phyloP scores from a whole-genome alignment of 2,113 vertebrate species.

The Coryphaenoides rupestris region DNA sequence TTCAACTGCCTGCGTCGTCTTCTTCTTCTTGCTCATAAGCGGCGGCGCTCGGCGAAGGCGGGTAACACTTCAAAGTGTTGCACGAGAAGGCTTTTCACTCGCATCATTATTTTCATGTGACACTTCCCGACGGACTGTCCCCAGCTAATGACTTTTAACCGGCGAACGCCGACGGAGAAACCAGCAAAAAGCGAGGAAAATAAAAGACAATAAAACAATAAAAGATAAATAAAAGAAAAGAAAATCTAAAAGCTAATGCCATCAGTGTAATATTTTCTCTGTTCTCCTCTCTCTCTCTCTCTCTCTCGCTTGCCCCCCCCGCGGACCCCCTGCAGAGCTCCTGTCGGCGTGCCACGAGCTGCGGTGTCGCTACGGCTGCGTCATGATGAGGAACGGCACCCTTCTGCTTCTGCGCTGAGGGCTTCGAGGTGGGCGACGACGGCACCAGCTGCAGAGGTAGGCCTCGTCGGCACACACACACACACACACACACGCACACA shows the following conservation, averaged over 20 bases:
- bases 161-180: slow-evolving; percentile 18
- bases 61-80: slow-evolving; percentile 12
- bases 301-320: not conserved
- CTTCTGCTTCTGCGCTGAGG: slow-evolving; percentile 87
- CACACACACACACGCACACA: not conserved
- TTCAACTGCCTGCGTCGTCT: too few relatives aligned
- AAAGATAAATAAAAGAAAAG: slow-evolving; percentile 26
- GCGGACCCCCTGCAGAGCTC: slow-evolving; percentile 74
- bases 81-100: slow-evolving; percentile 6
- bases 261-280: too few relatives aligned
- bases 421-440: slow-evolving; percentile 82
- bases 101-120: slow-evolving; percentile 15
- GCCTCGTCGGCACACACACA: slow-evolving; percentile 7
- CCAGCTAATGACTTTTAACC: slow-evolving; percentile 30
- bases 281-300: not conserved
- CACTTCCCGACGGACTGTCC: slow-evolving; percentile 27
- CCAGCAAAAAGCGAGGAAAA: slow-evolving; percentile 8
- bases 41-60: not conserved
- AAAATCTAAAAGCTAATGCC: slow-evolving; percentile 30
- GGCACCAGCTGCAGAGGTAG: slow-evolving; percentile 89
- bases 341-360: slow-evolving; percentile 86
- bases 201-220: slow-evolving; percentile 10
- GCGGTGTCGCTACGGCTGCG: slow-evolving; percentile 87
- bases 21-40: too few relatives aligned
- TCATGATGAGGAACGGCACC: slow-evolving; percentile 85